phyloP scores from a whole-genome alignment of 1,140 invertebrate species.

The Piezodorus guildinii region DNA sequence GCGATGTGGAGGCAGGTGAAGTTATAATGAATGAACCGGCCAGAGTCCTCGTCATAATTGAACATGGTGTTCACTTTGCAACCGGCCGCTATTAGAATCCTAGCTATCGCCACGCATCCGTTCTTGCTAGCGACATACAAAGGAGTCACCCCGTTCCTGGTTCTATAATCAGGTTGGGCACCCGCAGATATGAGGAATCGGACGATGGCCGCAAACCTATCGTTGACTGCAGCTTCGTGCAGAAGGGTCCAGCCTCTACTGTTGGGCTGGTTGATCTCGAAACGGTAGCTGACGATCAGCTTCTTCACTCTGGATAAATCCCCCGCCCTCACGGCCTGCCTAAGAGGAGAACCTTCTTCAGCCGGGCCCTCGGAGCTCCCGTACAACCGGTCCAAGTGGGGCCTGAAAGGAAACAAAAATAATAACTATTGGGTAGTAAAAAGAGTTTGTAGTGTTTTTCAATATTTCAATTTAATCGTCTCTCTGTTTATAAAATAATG shows the following conservation, averaged over 20 bases:
- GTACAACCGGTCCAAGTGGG: no score
- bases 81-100: neutral
- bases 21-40: neutral
- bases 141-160: conserved; percentile 5
- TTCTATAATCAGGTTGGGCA: conserved; percentile 10
- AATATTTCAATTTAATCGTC: no score
- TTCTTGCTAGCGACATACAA: conserved; percentile 1
- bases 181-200: conserved; percentile 1
- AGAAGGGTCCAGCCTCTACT: conserved; percentile 17
- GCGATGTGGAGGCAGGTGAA: conserved; percentile 11
- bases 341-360: no score
- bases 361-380: no score
- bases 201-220: neutral
- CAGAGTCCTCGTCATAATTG: neutral
- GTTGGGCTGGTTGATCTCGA: neutral
- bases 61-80: neutral
- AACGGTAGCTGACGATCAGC: no score
- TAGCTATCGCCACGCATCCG: neutral
- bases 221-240: conserved; percentile 15
- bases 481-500: no score
- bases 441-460: no score
- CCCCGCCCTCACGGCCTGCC: no score
- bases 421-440: no score
- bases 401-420: no score
- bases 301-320: no score